These are phyloP conservation scores for Eira barbara DNA, from an alignment of 2,113 vertebrate species.

Conservation along the genomic window DNA sequence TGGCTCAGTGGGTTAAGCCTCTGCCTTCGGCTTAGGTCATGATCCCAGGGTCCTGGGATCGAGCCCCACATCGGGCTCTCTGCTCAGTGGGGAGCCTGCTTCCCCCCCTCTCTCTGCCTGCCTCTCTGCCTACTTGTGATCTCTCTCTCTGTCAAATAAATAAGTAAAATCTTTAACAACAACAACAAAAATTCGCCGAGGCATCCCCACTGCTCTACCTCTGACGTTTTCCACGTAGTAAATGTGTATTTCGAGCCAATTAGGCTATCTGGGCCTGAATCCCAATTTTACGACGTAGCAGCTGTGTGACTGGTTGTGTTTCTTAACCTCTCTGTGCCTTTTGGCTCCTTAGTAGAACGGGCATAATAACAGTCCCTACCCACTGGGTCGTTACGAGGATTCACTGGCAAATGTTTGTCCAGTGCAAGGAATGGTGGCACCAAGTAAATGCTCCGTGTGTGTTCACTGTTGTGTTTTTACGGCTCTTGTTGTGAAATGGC, in stretches of 20 bases:
- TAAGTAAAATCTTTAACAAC: background rate
- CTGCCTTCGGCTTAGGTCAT: no score
- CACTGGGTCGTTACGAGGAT: background rate
- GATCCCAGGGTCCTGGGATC: no score
- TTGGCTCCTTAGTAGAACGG: background rate
- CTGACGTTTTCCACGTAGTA: background rate
- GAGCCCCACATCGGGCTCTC: no score
- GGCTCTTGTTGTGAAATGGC: background rate
- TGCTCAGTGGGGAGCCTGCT: no score
- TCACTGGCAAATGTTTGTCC: background rate
- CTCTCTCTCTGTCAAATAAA: no score
- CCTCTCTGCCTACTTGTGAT: no score
- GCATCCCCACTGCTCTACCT: background rate
- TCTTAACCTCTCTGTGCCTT: background rate
- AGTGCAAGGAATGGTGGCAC: background rate
- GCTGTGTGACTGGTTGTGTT: background rate
- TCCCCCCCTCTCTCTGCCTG: no score
- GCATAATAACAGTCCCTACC: background rate
- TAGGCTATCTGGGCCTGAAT: background rate
- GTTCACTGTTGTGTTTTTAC: background rate
- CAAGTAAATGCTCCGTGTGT: fast-evolving
- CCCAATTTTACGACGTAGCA: background rate
- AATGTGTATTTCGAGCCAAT: background rate
- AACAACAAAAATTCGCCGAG: background rate
- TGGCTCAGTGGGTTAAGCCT: no score